Evolutionary conservation across 2,113 vertebrate genomes (phyloP), one percentile per base, ranked within the genome.

Genomic region (Gopherus evgoodei): DNA sequence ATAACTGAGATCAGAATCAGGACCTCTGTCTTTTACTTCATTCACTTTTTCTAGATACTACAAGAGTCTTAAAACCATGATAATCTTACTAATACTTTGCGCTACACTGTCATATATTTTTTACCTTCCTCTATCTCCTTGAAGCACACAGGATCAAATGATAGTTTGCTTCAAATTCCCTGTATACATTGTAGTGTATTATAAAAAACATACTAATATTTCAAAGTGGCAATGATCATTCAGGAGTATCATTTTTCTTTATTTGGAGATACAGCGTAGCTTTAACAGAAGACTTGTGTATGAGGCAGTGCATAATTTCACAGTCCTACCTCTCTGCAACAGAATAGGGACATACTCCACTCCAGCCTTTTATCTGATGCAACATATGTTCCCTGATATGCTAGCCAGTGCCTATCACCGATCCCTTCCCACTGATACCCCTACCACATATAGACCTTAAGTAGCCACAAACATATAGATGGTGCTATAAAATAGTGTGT

Each of bases 121-220:
- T 3, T 84, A 6, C 52, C 14, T 84, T 16, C 35, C 14, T 65
- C 31, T 19, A 14, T 65, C 42, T 82, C 21, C 25, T 19, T 2
- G 11, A 76, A 87, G 59, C 3, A 6, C 16, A 52, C 0, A 50
- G 13, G 2, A 11, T 90, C 31, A 84, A 78, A 93, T 1, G 7
- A 81, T 0, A 0, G 8, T 59, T 62, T 2, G 1, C 42, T 21
- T 90, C 69, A 59, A 89, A 93, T 10, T 24, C 5, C 24, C 29
- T 62, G 1, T 9, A 1, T 50, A 21, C 19, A 50, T 93, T 81
- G 21, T 50, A 54, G 6, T 0, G 0, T 11, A 4, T 65, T 56
- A 83, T 31, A 87, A 91, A 69, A 93, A 75, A 5, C 27, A 56
- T 25, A 80, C 69, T 72, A 84, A 53, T 42, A 38, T 2, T 62